phyloP scores from a whole-genome alignment of 2,797 vertebrate genomes.

The Falco novaeseelandiae region DNA sequence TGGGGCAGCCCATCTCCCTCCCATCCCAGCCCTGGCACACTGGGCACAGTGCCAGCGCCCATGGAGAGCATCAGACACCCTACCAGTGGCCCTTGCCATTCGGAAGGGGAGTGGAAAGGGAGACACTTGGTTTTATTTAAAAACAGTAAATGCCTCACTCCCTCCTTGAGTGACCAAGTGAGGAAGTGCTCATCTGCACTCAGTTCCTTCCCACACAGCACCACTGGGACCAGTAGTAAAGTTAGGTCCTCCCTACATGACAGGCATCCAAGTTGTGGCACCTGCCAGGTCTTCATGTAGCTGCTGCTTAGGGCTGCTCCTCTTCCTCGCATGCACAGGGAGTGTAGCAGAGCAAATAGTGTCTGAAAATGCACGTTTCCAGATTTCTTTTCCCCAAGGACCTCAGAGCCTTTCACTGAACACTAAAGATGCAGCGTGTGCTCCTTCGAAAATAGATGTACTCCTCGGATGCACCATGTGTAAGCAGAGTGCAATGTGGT shows the following conservation, averaged over 20 bases:
- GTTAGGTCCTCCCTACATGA: neutral
- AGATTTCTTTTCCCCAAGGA: neutral
- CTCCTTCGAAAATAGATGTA: neutral
- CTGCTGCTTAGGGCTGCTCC: neutral
- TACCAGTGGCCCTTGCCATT: neutral
- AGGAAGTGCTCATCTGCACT: neutral
- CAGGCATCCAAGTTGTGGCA: neutral
- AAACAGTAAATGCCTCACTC: neutral
- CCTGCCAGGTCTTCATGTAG: rapidly evolving
- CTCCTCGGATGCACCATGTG: neutral
- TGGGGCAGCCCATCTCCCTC: neutral
- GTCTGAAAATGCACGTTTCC: neutral
- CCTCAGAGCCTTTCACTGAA: neutral
- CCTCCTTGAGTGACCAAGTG: neutral
- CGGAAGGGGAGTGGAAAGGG: neutral
- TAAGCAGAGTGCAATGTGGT: neutral
- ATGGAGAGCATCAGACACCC: neutral
- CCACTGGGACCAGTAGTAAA: neutral
- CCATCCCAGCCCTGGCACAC: neutral
- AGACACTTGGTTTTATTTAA: neutral
- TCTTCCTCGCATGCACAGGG: rapidly evolving
- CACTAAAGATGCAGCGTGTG: rapidly evolving
- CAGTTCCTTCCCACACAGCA: rapidly evolving
- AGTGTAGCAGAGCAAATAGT: neutral
- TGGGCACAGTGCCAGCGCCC: neutral